Evolutionary conservation across 92 coral and sea anemone genomes (phyloP), one percentile per base, ranked within the genome.

Genomic region (Pocillopora grandis): DNA sequence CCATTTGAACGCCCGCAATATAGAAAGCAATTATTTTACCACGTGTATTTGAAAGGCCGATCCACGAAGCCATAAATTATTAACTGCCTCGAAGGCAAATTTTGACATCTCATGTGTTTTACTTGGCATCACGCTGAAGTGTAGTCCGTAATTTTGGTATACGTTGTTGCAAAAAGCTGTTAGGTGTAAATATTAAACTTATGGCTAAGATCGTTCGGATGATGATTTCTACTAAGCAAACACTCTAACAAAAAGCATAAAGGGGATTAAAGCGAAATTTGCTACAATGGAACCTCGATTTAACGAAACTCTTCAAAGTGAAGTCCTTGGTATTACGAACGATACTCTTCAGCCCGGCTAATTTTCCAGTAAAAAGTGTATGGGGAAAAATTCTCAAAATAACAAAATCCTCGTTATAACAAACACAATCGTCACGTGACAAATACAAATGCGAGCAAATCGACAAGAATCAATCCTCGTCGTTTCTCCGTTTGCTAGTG

Each of bases 11-110:
- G 55, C 48, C 18, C 17, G 14, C n/a, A 36, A n/a, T 33, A 69
- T 16, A 33, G 13, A 35, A 16, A 35, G 61, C 62, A 78, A 67
- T 12, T n/a, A 19, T 42, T 71, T 16, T 71, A 35, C 62, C 21
- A 37, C 77, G 77, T 58, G 85, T 16, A 81, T 81, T 58, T 35
- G 17, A 70, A 71, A 80, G 67, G 68, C 58, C 68, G 85, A 71
- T 81, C 85, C 85, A 71, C 77, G 67, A 60, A 68, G 76, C 66
- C 70, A 81, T 81, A 68, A 71, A 81, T 81, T 71, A 81, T 81
- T 64, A 58, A 81, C 77, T 19, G 20, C 2, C 66, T 59, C 42
- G 31, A 14, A 61, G 61, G 61, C 69, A 76, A 70, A 81, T 70
- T 81, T 58, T 81, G 69, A 66, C 76, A 37, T 58, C n/a, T 71